Evolutionary conservation across 2,888 invertebrate species (phyloP).

Genomic region (Nephrotoma appendiculata): DNA sequence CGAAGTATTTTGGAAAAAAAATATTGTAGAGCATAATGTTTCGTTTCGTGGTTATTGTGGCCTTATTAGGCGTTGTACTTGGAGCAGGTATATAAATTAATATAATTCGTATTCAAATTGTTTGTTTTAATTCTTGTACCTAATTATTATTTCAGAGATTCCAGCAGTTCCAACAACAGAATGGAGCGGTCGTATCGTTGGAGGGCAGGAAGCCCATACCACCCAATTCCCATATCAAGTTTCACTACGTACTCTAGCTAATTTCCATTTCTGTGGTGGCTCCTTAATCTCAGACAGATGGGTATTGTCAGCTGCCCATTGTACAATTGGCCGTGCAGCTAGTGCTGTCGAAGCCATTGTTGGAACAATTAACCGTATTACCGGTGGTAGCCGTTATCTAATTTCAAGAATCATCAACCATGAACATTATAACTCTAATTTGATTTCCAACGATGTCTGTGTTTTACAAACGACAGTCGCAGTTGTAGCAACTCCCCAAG

Average conservation of each 20-base stretch:
- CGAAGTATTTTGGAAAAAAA: not conserved
- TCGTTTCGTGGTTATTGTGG: not conserved
- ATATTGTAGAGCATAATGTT: not conserved
- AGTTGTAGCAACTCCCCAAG: not conserved
- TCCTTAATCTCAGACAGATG: not conserved
- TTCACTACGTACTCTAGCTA: slow-evolving; percentile 5
- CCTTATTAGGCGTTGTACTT: not conserved
- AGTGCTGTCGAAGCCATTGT: slow-evolving; percentile 3
- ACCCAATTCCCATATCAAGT: slow-evolving; percentile 8
- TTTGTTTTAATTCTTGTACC: not conserved
- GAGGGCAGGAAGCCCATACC: not conserved
- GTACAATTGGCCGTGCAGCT: not conserved
- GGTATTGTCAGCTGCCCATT: not conserved
- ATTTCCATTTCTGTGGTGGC: slow-evolving; percentile 4
- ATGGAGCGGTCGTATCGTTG: slow-evolving; percentile 9
- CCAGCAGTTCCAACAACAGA: not conserved
- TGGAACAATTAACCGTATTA: slow-evolving; percentile 7
- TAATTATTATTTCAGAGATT: not conserved
- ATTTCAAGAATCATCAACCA: slow-evolving; percentile 8
- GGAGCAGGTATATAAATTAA: not conserved
- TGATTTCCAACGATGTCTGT: slow-evolving; percentile 8
- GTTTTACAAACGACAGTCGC: slow-evolving; percentile 1
- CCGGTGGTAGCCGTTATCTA: slow-evolving; percentile 6
- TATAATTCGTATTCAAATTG: not conserved
- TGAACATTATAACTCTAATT: slow-evolving; percentile 6